These are phyloP conservation scores for Epirrhoe alternata DNA, from an alignment of 2,888 invertebrate genomes.

Conservation along the genomic window DNA sequence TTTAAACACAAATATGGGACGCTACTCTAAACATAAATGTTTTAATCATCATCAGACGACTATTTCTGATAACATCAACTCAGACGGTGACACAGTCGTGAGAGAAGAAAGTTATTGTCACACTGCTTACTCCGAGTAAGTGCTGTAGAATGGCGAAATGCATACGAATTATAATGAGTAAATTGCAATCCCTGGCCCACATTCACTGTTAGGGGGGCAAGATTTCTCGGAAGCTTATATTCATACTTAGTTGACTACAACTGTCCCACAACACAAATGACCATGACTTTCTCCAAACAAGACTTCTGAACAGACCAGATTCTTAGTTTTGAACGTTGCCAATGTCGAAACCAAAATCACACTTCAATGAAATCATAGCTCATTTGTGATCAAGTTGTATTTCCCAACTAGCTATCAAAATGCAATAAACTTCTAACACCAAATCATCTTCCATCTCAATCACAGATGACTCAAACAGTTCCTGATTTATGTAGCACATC, in stretches of 20 bases:
- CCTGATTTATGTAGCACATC: slow-evolving; percentile 31
- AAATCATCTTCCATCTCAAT: slow-evolving; percentile 16
- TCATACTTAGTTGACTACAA: slow-evolving; percentile 4
- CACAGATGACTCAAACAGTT: slow-evolving; percentile 29
- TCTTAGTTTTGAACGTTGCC: neutral
- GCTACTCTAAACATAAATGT: slow-evolving; percentile 24
- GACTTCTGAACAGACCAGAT: neutral
- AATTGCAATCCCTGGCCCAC: slow-evolving; percentile 14
- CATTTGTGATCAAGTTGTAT: slow-evolving; percentile 3
- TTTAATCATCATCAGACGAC: slow-evolving; percentile 24
- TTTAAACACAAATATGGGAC: slow-evolving; percentile 10
- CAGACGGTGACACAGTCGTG: slow-evolving; percentile 59
- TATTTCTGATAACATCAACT: slow-evolving; percentile 52
- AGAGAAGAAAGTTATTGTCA: slow-evolving; percentile 72
- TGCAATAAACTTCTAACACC: slow-evolving; percentile 11
- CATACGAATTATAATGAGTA: slow-evolving; percentile 24
- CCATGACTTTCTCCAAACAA: slow-evolving; percentile 4
- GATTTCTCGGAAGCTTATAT: neutral
- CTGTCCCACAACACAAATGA: neutral
- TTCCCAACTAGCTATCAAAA: slow-evolving; percentile 20
- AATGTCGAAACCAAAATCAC: neutral
- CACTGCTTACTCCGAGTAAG: slow-evolving; percentile 46
- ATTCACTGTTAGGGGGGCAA: neutral
- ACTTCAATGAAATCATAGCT: slow-evolving; percentile 2
- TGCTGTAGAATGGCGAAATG: slow-evolving; percentile 22